phyloP scores from a whole-genome alignment of 2,888 invertebrate genomes.

The Bombylius major region DNA sequence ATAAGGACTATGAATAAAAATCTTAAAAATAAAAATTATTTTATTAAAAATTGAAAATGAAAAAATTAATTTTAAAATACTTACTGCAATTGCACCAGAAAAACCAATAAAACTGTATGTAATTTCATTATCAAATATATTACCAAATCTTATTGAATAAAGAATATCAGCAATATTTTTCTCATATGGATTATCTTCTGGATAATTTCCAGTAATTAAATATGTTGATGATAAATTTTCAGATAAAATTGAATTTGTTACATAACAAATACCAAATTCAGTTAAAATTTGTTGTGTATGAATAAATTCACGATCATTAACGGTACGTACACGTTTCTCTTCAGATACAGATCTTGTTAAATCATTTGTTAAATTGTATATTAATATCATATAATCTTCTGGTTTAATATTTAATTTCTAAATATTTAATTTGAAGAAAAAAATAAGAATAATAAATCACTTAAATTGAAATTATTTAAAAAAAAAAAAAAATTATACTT shows the following conservation, averaged over 20 bases:
- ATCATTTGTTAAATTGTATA: slow-evolving; percentile 30
- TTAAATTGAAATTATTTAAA: neutral
- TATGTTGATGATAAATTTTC: slow-evolving; percentile 24
- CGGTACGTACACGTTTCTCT: slow-evolving; percentile 19
- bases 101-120: slow-evolving; percentile 27
- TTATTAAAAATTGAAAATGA: neutral
- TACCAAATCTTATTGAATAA: slow-evolving; percentile 16
- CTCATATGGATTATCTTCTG: slow-evolving; percentile 11
- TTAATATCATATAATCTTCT: slow-evolving; percentile 29
- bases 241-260: slow-evolving; percentile 23
- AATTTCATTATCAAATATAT: slow-evolving; percentile 25
- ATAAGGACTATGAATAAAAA: slow-evolving; percentile 28
- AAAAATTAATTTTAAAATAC: neutral
- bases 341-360: slow-evolving; percentile 8
- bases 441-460: neutral
- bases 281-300: slow-evolving; percentile 28
- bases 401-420: slow-evolving; percentile 22
- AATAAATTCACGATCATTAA: slow-evolving; percentile 18
- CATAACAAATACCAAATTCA: slow-evolving; percentile 33
- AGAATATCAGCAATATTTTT: neutral
- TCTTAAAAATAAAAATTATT: slow-evolving; percentile 14
- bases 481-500: no score
- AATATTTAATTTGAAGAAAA: slow-evolving; percentile 8
- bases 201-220: slow-evolving; percentile 23
- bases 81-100: slow-evolving; percentile 21